These are phyloP conservation scores for Trachythela sp. DNA, from an alignment of 64 coral and sea anemone genomes.

Conservation along the genomic window DNA sequence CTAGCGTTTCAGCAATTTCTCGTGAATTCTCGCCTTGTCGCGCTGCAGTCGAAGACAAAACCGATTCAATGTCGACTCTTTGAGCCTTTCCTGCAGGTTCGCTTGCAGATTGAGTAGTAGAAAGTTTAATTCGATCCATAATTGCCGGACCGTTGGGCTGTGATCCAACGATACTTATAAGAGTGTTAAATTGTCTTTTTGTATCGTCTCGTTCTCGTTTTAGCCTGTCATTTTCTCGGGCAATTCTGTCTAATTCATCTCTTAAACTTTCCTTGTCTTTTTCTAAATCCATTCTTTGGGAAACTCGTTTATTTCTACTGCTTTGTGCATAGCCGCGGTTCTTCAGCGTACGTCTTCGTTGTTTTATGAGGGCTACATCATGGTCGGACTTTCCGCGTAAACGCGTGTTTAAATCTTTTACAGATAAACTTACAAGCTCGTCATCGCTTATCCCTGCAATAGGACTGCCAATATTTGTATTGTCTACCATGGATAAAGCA, in stretches of 20 bases:
- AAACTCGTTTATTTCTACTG: conserved; percentile 86
- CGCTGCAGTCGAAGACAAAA: neutral
- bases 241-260: conserved; percentile 70
- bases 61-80: neutral
- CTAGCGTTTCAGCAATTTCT: conserved; percentile 1
- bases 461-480: neutral
- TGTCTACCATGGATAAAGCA: neutral
- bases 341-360: conserved; percentile 48
- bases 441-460: conserved; percentile 2
- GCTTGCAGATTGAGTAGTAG: neutral
- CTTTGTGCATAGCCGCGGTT: conserved; percentile 98
- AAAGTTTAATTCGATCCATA: neutral
- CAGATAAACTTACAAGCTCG: conserved; percentile 19
- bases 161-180: neutral
- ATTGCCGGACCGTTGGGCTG: conserved; percentile 10
- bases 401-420: neutral
- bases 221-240: conserved; percentile 88
- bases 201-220: conserved; percentile 86
- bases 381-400: neutral
- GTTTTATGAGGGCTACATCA: neutral
- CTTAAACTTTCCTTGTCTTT: conserved; percentile 65
- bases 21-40: neutral
- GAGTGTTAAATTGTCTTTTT: conserved; percentile 71
- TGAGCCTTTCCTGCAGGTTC: neutral
- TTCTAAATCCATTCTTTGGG: conserved; percentile 76